Conservation (phyloP, 1,140 invertebrate species). For the Vanessa atalanta region DNA sequence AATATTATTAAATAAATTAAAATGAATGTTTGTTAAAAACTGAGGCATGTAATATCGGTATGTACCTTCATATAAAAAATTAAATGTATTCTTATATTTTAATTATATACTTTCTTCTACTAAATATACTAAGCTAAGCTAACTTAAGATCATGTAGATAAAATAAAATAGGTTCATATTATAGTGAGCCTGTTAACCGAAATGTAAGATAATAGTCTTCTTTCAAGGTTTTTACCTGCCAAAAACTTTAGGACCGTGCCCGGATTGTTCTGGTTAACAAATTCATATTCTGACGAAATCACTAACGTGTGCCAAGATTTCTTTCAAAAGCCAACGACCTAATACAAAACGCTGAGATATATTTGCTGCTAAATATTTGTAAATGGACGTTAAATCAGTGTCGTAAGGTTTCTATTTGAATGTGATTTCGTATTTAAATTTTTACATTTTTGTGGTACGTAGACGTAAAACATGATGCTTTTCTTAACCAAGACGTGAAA, state of each 20-base stretch:
- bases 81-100: no score
- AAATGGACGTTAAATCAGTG: constrained; percentile 18
- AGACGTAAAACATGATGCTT: constrained; percentile 47
- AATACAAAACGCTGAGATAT: constrained; percentile 43
- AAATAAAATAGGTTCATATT: background rate
- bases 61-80: no score
- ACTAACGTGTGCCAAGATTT: constrained; percentile 72
- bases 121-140: no score
- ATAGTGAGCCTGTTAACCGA: background rate
- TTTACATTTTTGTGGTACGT: constrained; percentile 24
- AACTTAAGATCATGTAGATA: no score
- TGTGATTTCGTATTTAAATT: constrained; percentile 8
- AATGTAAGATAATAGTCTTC: constrained; percentile 3
- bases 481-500: constrained; percentile 53
- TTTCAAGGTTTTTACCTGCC: constrained; percentile 37
- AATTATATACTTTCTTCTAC: no score
- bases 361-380: constrained; percentile 22
- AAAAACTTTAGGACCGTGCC: constrained; percentile 24
- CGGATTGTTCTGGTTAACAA: constrained; percentile 54
- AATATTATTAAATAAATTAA: no score
- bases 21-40: no score
- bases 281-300: constrained; percentile 74
- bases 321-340: constrained; percentile 75
- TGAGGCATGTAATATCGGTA: no score
- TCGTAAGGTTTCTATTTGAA: constrained; percentile 37